Evolutionary conservation across 2,113 vertebrate species (phyloP).

Genomic region (Centropristis striata): DNA sequence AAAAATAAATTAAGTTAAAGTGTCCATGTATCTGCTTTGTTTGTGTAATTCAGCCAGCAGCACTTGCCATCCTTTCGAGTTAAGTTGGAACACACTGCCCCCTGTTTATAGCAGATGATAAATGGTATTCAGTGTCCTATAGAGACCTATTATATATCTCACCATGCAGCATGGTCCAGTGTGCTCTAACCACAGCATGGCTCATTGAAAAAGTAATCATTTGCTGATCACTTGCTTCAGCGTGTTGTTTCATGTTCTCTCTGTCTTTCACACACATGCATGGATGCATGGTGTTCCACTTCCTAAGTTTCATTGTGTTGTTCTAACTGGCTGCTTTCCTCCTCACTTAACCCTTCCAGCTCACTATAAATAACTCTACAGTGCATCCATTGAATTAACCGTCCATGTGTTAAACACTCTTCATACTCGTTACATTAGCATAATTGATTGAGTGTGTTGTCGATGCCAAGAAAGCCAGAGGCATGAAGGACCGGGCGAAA

Average conservation of each 20-base stretch:
- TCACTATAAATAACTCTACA: constrained; percentile 55
- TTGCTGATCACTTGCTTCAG: constrained; percentile 63
- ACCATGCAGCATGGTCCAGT: constrained; percentile 30
- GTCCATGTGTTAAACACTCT: constrained; percentile 64
- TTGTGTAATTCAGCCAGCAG: neutral
- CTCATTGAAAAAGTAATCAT: constrained; percentile 76
- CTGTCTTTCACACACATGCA: constrained; percentile 9
- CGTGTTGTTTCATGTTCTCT: constrained; percentile 40
- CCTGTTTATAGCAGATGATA: constrained; percentile 47
- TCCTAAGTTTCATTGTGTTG: constrained; percentile 38
- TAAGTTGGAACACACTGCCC: constrained; percentile 26
- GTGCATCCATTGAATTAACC: constrained; percentile 54
- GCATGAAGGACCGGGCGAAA: constrained; percentile 60
- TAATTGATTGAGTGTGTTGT: constrained; percentile 78
- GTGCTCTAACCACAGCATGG: constrained; percentile 59
- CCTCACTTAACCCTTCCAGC: constrained; percentile 67
- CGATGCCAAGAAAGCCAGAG: constrained; percentile 72
- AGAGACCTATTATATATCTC: constrained; percentile 46
- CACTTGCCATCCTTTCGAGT: constrained; percentile 6
- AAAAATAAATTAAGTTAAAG: neutral
- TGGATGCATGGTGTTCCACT: constrained; percentile 13
- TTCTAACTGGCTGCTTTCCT: constrained; percentile 52
- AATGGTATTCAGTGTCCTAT: constrained; percentile 41
- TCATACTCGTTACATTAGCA: constrained; percentile 75
- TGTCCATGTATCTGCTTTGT: neutral